A percentile compares a stretch with the other conserved stretches of the same genome.
Evolutionary conservation across 1,140 invertebrate genomes (phyloP).

Genomic region (Carposina sasakii): DNA sequence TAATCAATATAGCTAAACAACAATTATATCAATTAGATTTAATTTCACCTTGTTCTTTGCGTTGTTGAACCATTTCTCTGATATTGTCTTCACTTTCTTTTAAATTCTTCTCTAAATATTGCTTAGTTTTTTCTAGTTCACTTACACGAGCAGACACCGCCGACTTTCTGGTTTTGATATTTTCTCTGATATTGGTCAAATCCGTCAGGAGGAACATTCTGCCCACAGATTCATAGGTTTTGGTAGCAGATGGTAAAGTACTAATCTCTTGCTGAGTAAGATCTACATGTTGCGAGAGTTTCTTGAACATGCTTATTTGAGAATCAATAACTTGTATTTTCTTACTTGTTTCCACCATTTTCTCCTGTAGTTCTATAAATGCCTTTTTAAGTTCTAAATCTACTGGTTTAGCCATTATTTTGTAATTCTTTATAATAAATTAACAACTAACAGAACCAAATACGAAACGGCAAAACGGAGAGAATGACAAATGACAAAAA

Average conservation of each 20-base stretch:
- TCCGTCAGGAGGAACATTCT: conserved; percentile 87
- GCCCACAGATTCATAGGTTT: conserved; percentile 87
- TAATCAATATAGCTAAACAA: no score
- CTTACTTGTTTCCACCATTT: conserved; percentile 85
- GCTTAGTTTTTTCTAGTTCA: conserved; percentile 82
- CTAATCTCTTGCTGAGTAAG: conserved; percentile 78
- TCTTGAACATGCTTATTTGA: conserved; percentile 82
- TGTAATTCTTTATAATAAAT: conserved; percentile 39
- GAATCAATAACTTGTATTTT: conserved; percentile 85
- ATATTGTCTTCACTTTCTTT: conserved; percentile 90
- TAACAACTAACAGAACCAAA: no score
- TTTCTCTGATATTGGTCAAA: conserved; percentile 76
- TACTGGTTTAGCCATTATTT: conserved; percentile 52
- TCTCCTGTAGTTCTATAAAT: conserved; percentile 87
- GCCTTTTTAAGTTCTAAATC: conserved; percentile 80
- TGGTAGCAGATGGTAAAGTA: conserved; percentile 75
- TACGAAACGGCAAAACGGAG: no score
- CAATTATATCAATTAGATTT: conserved; percentile 21
- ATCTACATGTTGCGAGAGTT: conserved; percentile 79
- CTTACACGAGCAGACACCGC: conserved; percentile 81
- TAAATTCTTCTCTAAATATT: conserved; percentile 83
- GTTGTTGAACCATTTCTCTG: conserved; percentile 86
- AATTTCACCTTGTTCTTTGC: conserved; percentile 68
- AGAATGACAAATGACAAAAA: no score
- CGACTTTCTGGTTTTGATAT: conserved; percentile 76